phyloP scores from a whole-genome alignment of 2,113 vertebrate genomes.

The Bubo scandiacus region DNA sequence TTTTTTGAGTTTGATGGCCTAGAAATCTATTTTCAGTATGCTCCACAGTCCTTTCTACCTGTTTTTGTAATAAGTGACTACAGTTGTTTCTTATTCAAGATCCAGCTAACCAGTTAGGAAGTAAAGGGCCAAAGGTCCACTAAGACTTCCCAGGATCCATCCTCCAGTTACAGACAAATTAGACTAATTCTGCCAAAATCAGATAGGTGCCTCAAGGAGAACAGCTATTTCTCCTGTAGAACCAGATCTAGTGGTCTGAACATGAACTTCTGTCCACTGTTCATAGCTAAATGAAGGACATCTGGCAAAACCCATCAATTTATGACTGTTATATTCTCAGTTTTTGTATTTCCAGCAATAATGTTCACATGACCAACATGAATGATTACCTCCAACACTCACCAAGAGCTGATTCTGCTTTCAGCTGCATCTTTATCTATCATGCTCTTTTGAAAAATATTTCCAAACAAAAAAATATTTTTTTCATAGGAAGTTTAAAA shows the following conservation, averaged over 20 bases:
- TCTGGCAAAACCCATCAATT: not conserved
- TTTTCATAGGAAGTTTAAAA: not conserved
- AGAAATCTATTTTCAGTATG: not conserved
- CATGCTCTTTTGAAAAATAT: not conserved
- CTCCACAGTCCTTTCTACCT: not conserved
- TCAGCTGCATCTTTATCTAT: not conserved
- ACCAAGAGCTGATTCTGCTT: not conserved
- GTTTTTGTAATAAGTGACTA: not conserved
- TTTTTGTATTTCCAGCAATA: not conserved
- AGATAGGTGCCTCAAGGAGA: not conserved
- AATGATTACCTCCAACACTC: not conserved
- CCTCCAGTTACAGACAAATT: not conserved
- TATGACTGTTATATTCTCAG: not conserved
- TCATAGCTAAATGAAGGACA: not conserved
- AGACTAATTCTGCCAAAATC: not conserved
- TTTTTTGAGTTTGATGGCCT: not conserved
- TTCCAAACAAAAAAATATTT: not conserved
- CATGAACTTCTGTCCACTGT: not conserved
- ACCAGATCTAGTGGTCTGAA: not conserved
- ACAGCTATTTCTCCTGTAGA: not conserved
- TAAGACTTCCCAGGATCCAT: not conserved
- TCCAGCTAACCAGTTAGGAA: not conserved
- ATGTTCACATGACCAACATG: not conserved
- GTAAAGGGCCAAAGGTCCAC: not conserved
- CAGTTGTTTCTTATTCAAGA: not conserved